phyloP scores from a whole-genome alignment of 2,888 invertebrate species.

The Sialis lutaria region DNA sequence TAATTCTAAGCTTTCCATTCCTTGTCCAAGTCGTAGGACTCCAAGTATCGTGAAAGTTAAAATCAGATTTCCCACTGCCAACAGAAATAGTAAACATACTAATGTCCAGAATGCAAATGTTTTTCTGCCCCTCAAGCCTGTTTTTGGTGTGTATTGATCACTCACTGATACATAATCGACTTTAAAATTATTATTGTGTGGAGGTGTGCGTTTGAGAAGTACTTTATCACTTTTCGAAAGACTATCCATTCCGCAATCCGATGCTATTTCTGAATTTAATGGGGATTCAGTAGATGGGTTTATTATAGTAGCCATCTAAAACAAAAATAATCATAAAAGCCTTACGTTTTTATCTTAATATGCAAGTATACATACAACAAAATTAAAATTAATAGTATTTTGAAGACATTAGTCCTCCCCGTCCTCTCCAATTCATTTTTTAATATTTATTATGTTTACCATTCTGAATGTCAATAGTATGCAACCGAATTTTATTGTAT shows the following conservation, averaged over 20 bases:
- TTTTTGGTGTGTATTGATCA: slow-evolving; percentile 18
- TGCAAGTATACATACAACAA: too few species aligned
- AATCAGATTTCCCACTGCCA: slow-evolving; percentile 64
- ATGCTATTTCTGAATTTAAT: slow-evolving; percentile 18
- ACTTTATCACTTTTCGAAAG: slow-evolving; percentile 19
- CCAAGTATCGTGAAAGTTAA: slow-evolving; percentile 66
- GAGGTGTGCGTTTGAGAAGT: slow-evolving; percentile 16
- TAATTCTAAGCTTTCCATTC: slow-evolving; percentile 73
- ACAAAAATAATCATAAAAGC: too few species aligned
- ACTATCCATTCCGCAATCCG: slow-evolving; percentile 20
- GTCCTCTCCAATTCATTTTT: too few species aligned
- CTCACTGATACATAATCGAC: slow-evolving; percentile 22
- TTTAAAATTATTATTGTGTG: slow-evolving; percentile 21
- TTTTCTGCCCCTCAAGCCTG: slow-evolving; percentile 30
- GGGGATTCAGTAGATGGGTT: slow-evolving; percentile 15
- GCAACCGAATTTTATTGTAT: too few species aligned
- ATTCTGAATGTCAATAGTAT: too few species aligned
- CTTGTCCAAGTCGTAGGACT: slow-evolving; percentile 61
- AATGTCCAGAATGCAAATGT: slow-evolving; percentile 68
- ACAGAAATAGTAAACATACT: slow-evolving; percentile 45
- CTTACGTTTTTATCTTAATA: too few species aligned
- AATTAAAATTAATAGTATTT: too few species aligned
- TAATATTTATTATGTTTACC: too few species aligned
- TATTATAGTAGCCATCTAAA: slow-evolving; percentile 1
- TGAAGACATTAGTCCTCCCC: too few species aligned